Conservation (phyloP, 2,888 invertebrate species). For the Pachydiplax longipennis region DNA sequence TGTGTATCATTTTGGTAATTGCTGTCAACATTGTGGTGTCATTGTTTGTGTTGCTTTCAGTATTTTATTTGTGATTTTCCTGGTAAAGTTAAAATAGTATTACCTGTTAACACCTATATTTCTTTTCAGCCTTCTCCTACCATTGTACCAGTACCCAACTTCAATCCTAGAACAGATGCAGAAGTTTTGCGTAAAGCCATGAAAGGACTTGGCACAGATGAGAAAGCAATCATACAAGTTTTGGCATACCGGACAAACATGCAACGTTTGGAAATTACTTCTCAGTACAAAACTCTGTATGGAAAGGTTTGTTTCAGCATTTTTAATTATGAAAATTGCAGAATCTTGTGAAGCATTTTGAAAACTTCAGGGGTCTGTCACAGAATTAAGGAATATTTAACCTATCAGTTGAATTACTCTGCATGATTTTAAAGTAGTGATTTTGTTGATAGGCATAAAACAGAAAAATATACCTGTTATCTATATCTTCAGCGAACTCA, state of each 20-base stretch:
- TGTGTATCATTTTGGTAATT: no score
- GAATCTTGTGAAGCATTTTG: no score
- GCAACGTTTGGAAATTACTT: conserved; percentile 84
- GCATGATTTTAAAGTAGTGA: no score
- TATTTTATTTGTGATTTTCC: no score
- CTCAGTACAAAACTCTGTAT: conserved; percentile 84
- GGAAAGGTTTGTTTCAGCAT: conserved; percentile 72
- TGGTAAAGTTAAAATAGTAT: no score
- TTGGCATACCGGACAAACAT: conserved; percentile 82
- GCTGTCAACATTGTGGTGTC: no score
- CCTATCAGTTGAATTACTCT: not conserved
- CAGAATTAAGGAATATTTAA: not conserved
- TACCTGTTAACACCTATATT: not conserved
- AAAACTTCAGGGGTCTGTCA: no score
- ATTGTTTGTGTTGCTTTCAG: no score
- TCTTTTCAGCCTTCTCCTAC: conserved; percentile 73
- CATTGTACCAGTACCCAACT: conserved; percentile 76
- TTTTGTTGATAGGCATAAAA: no score
- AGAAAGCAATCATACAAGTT: conserved; percentile 85
- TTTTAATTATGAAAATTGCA: not conserved
- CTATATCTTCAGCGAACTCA: no score
- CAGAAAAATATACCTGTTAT: no score
- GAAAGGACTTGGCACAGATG: conserved; percentile 93
- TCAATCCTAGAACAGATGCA: conserved; percentile 82
- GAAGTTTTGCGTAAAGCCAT: conserved; percentile 84